Evolutionary conservation across 2,888 invertebrate species (phyloP).

Genomic region (Drosophila kanekoi): DNA sequence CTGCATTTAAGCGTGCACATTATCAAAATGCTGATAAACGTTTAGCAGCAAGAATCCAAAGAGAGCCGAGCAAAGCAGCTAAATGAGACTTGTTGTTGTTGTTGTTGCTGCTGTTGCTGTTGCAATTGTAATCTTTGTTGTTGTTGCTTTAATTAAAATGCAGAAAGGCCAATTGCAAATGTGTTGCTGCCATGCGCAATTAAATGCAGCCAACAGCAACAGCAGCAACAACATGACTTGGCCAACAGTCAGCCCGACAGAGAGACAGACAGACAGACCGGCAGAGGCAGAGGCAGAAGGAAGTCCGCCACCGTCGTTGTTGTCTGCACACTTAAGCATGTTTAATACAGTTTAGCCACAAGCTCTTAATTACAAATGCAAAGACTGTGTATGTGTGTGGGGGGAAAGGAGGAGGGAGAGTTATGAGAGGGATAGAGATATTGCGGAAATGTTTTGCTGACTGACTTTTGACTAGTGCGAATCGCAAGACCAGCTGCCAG

Average conservation of each 20-base stretch:
- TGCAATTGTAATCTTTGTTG: constrained; percentile 7
- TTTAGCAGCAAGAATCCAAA: constrained; percentile 59
- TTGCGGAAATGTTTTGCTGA: constrained; percentile 77
- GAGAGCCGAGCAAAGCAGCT: constrained; percentile 6
- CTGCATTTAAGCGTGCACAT: constrained; percentile 73
- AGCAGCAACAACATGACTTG: constrained; percentile 22
- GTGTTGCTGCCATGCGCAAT: constrained; percentile 70
- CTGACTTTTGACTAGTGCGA: constrained; percentile 48
- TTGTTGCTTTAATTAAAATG: constrained; percentile 76
- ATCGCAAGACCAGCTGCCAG: constrained; percentile 24
- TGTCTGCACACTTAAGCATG: constrained; percentile 83
- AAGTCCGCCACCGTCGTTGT: constrained; percentile 56
- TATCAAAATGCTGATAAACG: constrained; percentile 84
- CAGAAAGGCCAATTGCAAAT: constrained; percentile 81
- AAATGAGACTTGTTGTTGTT: constrained; percentile 7
- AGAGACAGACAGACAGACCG: constrained; percentile 34
- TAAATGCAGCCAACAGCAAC: constrained; percentile 62
- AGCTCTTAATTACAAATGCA: constrained; percentile 83
- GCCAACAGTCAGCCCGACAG: constrained; percentile 31
- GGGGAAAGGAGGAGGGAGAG: constrained; percentile 3
- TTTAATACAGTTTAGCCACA: constrained; percentile 85
- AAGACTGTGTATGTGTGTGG: constrained; percentile 2
- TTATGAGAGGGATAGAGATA: constrained; percentile 52
- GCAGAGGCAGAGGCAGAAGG: constrained; percentile 47
- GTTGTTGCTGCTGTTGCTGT: too few species aligned